A percentile compares a stretch with the other conserved stretches of the same genome.
Conservation (phyloP, 1,140 invertebrate species). For the Macrosteles quadrilineatus region DNA sequence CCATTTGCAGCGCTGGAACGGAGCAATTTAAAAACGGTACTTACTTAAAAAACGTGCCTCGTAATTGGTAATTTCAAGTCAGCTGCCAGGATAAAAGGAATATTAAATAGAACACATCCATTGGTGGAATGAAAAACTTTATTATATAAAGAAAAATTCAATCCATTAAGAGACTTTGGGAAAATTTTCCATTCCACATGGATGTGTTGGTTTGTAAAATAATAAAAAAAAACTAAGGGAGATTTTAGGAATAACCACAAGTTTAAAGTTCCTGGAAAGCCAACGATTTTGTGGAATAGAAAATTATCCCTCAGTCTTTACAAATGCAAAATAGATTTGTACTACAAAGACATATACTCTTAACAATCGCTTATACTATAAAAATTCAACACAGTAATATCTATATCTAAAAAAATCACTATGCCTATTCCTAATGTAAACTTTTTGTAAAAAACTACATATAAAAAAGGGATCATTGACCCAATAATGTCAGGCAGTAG, state of each 20-base stretch:
- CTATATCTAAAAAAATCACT: not conserved
- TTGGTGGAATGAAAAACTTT: constrained; percentile 42
- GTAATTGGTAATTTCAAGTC: too few species aligned
- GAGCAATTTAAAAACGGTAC: too few species aligned
- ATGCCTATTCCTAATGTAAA: not conserved
- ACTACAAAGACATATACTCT: not conserved
- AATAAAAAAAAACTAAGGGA: not conserved
- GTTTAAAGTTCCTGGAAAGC: constrained; percentile 1
- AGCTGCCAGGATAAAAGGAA: not conserved
- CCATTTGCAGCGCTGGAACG: too few species aligned
- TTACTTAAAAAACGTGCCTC: too few species aligned
- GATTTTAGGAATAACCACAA: not conserved
- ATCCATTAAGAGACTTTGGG: constrained; percentile 42
- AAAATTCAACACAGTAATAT: not conserved
- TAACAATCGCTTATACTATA: not conserved
- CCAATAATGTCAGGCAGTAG: not conserved
- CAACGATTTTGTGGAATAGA: constrained; percentile 5
- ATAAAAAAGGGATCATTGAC: not conserved
- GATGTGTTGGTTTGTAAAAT: not conserved
- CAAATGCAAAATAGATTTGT: not conserved
- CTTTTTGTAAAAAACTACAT: not conserved
- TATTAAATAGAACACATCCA: constrained; percentile 28
- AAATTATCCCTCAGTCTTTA: constrained; percentile 24
- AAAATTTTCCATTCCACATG: constrained; percentile 50
- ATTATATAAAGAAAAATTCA: constrained; percentile 10